Evolutionary conservation across 2,113 vertebrate species (phyloP).

Genomic region (Melanotaenia duboulayi): DNA sequence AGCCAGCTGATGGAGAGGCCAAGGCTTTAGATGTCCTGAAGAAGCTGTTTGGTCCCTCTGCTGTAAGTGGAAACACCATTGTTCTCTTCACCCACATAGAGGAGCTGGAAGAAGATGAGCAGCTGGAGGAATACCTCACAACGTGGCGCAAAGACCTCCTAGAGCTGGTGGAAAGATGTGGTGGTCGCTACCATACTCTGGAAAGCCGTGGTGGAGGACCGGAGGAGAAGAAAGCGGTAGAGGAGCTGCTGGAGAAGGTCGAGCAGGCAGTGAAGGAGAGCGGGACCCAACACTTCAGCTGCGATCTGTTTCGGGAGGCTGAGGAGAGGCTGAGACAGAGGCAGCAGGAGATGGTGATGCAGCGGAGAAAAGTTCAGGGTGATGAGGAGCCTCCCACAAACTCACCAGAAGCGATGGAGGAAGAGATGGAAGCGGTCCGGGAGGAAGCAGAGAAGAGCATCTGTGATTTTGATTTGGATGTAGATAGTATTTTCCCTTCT

Average conservation of each 20-base stretch:
- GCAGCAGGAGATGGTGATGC: constrained; percentile 49
- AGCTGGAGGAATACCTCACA: constrained; percentile 72
- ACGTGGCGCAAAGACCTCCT: constrained; percentile 73
- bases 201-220: constrained; percentile 26
- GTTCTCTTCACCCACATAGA: constrained; percentile 81
- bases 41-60: constrained; percentile 67
- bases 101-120: constrained; percentile 67
- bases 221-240: constrained; percentile 43
- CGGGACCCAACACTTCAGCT: constrained; percentile 57
- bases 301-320: constrained; percentile 65
- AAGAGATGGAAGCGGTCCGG: constrained; percentile 57
- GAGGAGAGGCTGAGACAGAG: constrained; percentile 57
- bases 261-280: constrained; percentile 67
- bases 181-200: constrained; percentile 71
- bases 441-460: constrained; percentile 70
- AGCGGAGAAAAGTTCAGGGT: constrained; percentile 24
- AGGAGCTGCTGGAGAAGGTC: constrained; percentile 79
- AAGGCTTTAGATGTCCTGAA: constrained; percentile 69
- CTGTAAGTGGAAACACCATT: constrained; percentile 61
- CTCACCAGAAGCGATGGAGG: constrained; percentile 29
- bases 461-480: constrained; percentile 47
- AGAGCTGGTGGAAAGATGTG: constrained; percentile 73
- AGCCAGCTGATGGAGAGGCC: constrained; percentile 56
- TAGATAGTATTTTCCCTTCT: constrained; percentile 41
- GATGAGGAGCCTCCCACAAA: background rate